A percentile compares a stretch with the other conserved stretches of the same genome.
These are phyloP conservation scores for Mactra quadrangularis DNA, from an alignment of 1,140 invertebrate species.

Conservation along the genomic window DNA sequence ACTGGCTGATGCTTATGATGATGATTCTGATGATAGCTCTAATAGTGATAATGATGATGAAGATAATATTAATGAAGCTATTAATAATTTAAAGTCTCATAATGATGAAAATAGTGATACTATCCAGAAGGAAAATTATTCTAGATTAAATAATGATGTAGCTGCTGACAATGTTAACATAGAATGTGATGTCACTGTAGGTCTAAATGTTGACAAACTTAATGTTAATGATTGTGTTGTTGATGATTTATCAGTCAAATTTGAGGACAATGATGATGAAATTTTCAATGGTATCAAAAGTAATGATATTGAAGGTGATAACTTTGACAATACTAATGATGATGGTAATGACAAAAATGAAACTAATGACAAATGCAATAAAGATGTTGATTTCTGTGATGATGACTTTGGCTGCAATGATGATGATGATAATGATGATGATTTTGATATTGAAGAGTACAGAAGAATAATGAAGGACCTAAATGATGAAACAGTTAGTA, in stretches of 20 bases:
- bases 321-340: background rate
- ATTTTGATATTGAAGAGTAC: no score
- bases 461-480: no score
- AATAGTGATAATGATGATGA: no score
- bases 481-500: no score
- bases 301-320: background rate
- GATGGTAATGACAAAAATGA: background rate
- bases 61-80: no score
- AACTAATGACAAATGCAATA: background rate
- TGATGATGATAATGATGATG: constrained; percentile 4
- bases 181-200: background rate
- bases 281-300: background rate
- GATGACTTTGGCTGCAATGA: background rate
- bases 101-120: no score
- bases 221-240: background rate
- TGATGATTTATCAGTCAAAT: background rate
- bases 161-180: background rate
- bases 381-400: background rate
- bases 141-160: background rate
- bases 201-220: background rate
- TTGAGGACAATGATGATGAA: constrained; percentile 11
- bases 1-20: no score
- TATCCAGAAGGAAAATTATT: background rate
- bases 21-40: no score
- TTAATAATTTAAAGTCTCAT: no score